Evolutionary conservation across 1,140 invertebrate species (phyloP).

Genomic region (Vanessa atalanta): DNA sequence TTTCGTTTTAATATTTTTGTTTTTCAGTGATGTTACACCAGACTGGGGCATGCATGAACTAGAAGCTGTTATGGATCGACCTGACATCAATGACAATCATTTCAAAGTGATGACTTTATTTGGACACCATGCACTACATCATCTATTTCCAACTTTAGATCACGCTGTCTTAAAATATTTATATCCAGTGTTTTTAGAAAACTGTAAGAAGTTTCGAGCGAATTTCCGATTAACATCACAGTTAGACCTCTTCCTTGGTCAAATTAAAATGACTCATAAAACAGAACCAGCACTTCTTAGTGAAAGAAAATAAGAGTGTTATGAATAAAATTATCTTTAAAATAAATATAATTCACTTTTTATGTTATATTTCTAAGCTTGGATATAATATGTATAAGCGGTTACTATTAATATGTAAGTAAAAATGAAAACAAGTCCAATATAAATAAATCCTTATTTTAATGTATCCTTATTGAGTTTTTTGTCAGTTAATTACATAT

Average conservation of each 20-base stretch:
- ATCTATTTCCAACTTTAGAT: constrained; percentile 91
- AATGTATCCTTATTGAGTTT: too few relatives aligned
- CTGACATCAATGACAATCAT: constrained; percentile 85
- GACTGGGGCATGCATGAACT: constrained; percentile 91
- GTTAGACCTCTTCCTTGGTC: constrained; percentile 84
- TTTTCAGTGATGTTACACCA: constrained; percentile 68
- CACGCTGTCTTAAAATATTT: constrained; percentile 86
- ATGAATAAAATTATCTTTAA: background rate
- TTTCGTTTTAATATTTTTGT: constrained; percentile 18
- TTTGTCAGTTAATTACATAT: too few relatives aligned
- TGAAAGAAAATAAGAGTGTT: background rate
- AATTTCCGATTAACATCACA: constrained; percentile 81
- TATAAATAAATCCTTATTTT: too few relatives aligned
- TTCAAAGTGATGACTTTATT: constrained; percentile 87
- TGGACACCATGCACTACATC: constrained; percentile 89
- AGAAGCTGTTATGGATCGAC: constrained; percentile 87
- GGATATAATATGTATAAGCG: too few relatives aligned
- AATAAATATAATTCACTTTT: background rate
- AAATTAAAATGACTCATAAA: constrained; percentile 80
- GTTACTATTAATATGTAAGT: too few relatives aligned
- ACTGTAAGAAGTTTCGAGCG: constrained; percentile 86
- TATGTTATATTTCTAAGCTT: background rate
- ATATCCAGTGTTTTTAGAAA: constrained; percentile 84
- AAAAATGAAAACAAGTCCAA: too few relatives aligned
- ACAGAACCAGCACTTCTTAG: constrained; percentile 46